phyloP scores from a whole-genome alignment of 2,113 vertebrate species.

The Opisthocomus hoazin region DNA sequence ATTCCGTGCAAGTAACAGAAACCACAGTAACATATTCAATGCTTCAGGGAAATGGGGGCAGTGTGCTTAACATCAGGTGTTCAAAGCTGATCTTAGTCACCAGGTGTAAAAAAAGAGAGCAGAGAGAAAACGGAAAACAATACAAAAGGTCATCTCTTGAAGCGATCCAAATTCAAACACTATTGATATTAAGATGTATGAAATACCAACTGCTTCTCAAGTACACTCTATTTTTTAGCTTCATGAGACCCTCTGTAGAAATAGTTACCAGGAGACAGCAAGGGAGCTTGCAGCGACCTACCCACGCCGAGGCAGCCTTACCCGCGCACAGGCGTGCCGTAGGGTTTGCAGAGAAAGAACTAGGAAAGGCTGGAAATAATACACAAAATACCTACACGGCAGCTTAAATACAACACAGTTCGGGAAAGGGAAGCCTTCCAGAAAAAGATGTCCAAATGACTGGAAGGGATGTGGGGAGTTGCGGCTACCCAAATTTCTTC shows the following conservation, averaged over 20 bases:
- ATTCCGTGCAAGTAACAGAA: not conserved
- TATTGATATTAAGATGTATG: not conserved
- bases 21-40: not conserved
- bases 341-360: not conserved
- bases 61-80: not conserved
- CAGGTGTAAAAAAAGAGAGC: not conserved
- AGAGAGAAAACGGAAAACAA: not conserved
- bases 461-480: not conserved
- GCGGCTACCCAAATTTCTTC: not conserved
- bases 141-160: not conserved
- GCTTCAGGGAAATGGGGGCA: not conserved
- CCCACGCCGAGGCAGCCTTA: not conserved
- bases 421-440: not conserved
- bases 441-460: not conserved
- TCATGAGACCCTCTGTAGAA: not conserved
- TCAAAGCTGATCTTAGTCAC: not conserved
- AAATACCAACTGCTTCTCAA: not conserved
- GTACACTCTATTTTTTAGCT: not conserved
- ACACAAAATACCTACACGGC: not conserved
- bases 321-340: not conserved
- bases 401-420: not conserved
- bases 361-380: not conserved
- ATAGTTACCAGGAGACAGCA: not conserved
- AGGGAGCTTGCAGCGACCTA: conserved; percentile 4
- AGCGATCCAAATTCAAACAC: not conserved